Evolutionary conservation across 64 coral and sea anemone species (phyloP), one percentile per base, ranked within the genome.

Genomic region (Pachyseris speciosa): DNA sequence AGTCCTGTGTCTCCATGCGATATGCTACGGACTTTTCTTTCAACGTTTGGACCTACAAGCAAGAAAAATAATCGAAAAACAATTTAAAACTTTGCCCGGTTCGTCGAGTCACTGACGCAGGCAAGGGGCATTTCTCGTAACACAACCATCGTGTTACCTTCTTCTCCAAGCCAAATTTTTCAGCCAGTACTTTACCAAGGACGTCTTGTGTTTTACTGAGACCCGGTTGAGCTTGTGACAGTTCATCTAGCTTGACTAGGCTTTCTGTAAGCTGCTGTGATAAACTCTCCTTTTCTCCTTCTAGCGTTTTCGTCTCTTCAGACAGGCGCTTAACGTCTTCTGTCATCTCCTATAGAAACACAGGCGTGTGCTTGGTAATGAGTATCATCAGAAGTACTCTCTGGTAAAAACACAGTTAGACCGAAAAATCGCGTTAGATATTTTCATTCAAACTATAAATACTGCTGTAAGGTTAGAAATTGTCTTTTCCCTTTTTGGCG

Each of bases 241-340:
- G 42, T 32, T 96, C 70, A 77, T 90, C 72, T 2, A 96, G 53
- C 40, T n/a, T 89, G 9, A 41, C 66, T 32, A 90, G 33, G 4
- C 78, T 69, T 69, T 90, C 91, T 53, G 36, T 90, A 19, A 96
- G 45, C 51, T 96, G 91, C 34, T 70, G 31, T 1, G 43, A 48
- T 74, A 96, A 69, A 39, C 80, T 93, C 27, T 96, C 86, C 64
- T 96, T 96, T 25, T 96, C 95, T 16, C 51, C 69, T 43, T 93
- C 31, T 13, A 93, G 73, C 32, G 39, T 90, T 74, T 90, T 75
- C 45, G 83, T 41, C 40, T 92, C 86, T 52, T 68, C 89, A 0
- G 69, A 72, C 8, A 71, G 36, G 7, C 50, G 63, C 29, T 4
- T 26, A 31, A 87, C 19, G 13, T 87, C 51, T 10, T 49, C 11